Conservation (phyloP, 2,113 vertebrate genomes). For the Oxyura jamaicensis region DNA sequence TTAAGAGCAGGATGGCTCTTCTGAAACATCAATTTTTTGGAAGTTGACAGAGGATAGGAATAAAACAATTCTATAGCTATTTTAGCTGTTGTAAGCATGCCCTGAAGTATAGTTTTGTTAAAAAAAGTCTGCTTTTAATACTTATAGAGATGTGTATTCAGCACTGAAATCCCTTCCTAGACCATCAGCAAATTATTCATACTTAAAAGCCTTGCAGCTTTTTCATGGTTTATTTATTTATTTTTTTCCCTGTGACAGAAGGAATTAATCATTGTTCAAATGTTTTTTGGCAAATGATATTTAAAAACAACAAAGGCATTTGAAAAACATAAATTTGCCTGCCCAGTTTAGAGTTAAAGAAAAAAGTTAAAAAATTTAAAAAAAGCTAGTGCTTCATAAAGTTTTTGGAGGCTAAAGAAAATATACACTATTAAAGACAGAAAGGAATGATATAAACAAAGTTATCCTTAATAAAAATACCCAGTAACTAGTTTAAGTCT, state of each 20-base stretch:
- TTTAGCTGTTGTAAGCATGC: constrained; percentile 3
- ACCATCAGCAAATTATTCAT: constrained; percentile 61
- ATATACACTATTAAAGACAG: background rate
- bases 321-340: constrained; percentile 6
- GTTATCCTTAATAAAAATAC: background rate
- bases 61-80: background rate
- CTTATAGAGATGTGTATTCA: constrained; percentile 15
- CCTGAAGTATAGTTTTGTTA: background rate
- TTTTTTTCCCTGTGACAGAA: constrained; percentile 44
- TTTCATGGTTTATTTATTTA: constrained; percentile 54
- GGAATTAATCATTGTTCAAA: constrained; percentile 71
- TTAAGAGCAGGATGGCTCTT: background rate
- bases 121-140: background rate
- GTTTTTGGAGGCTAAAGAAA: background rate
- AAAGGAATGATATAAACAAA: background rate
- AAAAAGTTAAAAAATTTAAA: background rate
- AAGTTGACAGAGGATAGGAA: background rate
- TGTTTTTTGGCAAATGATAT: constrained; percentile 59
- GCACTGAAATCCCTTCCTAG: constrained; percentile 22
- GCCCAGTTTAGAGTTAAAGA: background rate
- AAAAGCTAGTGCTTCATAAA: background rate
- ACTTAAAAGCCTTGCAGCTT: constrained; percentile 53
- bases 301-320: constrained; percentile 60
- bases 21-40: background rate
- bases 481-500: background rate